Base-by-base conservation (phyloP, 2,888 invertebrate genomes). In the Osmoderma eremita region DNA sequence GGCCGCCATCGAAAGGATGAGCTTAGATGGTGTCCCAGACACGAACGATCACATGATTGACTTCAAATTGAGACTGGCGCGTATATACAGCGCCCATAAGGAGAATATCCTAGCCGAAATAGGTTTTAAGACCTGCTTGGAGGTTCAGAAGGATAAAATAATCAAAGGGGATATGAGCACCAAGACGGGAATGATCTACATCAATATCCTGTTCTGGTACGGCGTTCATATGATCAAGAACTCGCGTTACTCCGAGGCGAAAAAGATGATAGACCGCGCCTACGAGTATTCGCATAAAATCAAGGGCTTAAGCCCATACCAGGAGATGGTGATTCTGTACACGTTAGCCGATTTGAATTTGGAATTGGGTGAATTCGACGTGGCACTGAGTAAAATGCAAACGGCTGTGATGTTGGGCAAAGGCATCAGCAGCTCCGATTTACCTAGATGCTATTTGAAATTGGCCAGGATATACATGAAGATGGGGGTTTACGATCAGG, bases 241-340 rank as follows among this genome's bases (percentile, higher is more conserved):
- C 45, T 65, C 70, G 1, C 71, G 77, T 8, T 79, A 75, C 48
- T 41, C 13, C 2, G 76, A 76, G 24, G 83, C 84, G 0, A 82
- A 80, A 73, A 74, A 73, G 61, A 74, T 80, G 49, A 76, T 83
- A 4, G 78, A 81, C 48, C 77, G 75, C 2, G 82, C 83, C 13
- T 82, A 83, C 68, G 77, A 78, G 41, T 79, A 80, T 68, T 80
- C 83, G 3, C 73, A 75, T 36, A 81, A 81, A 74, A 78, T 81
- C n/a, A 79, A 80, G 71, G 80, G 81, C 0, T 69, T 83, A 15
- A 78, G 79, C 51, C 81, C 82, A 0, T 79, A 82, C 63, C 83
- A 84, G 75, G 81, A 82, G 70, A 83, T 84, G 82, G 81, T 84
- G 5, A 83, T 84, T 38, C 73, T 84, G 41, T 83, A 82, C 67